Conservation (phyloP, 2,888 invertebrate species). For the Hecatera dysodea region DNA sequence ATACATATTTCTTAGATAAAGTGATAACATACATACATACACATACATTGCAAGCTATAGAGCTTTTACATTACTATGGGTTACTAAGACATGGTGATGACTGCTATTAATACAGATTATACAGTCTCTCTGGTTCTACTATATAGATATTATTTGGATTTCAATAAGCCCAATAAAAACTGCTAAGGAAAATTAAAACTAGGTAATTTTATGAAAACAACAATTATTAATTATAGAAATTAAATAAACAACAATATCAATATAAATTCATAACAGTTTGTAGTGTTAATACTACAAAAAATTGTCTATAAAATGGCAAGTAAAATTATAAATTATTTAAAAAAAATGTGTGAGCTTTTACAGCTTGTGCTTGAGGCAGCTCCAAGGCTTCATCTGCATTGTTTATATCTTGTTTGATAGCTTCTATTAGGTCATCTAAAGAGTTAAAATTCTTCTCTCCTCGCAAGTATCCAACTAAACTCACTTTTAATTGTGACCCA, state of each 20-base stretch:
- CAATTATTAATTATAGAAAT: constrained; percentile 26
- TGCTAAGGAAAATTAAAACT: constrained; percentile 21
- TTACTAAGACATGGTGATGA: background rate
- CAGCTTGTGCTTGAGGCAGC: constrained; percentile 84
- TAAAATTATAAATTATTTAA: constrained; percentile 27
- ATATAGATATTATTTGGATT: background rate
- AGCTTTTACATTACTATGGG: background rate
- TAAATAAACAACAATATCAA: constrained; percentile 31
- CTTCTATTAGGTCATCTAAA: constrained; percentile 93
- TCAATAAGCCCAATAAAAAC: constrained; percentile 13
- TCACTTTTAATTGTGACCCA: constrained; percentile 94
- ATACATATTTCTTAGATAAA: constrained; percentile 1
- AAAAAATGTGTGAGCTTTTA: constrained; percentile 91
- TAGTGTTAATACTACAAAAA: constrained; percentile 18
- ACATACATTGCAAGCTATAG: background rate
- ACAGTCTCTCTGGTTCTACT: background rate
- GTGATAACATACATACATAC: background rate
- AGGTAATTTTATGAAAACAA: constrained; percentile 37
- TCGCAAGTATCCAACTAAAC: constrained; percentile 95
- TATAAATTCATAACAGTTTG: constrained; percentile 24
- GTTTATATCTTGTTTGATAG: constrained; percentile 95
- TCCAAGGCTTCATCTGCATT: constrained; percentile 92
- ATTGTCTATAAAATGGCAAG: constrained; percentile 12
- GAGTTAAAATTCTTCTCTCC: constrained; percentile 95
- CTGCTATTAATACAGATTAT: background rate